phyloP scores from a whole-genome alignment of 2,888 invertebrate species.

The Fragum whitleyi region DNA sequence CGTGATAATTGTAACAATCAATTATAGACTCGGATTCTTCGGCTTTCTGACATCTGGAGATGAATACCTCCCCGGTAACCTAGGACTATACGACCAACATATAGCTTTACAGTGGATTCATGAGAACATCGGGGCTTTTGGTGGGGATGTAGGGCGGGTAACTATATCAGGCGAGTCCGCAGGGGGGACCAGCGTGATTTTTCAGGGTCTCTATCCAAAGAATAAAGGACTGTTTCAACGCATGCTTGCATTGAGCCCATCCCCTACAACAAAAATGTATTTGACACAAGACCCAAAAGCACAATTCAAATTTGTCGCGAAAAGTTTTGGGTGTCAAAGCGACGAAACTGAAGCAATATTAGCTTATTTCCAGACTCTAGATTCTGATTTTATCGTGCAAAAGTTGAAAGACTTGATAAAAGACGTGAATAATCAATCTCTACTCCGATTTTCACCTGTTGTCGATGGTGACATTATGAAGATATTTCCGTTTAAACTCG shows the following conservation, averaged over 20 bases:
- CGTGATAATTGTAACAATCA: conserved; percentile 95
- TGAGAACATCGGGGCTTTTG: conserved; percentile 90
- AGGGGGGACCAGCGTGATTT: conserved; percentile 66
- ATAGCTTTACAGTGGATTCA: conserved; percentile 96
- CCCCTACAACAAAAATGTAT: conserved; percentile 67
- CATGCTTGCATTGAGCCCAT: conserved; percentile 75
- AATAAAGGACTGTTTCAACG: conserved; percentile 66
- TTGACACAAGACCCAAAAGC: conserved; percentile 44
- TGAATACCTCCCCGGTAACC: conserved; percentile 93
- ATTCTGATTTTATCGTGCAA: not conserved
- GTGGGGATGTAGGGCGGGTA: conserved; percentile 73
- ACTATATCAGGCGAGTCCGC: conserved; percentile 79
- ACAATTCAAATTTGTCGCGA: conserved; percentile 7
- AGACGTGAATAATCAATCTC: conserved; percentile 14
- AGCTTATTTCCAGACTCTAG: conserved; percentile 9
- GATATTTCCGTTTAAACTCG: conserved; percentile 93
- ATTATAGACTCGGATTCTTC: conserved; percentile 95
- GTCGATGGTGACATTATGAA: conserved; percentile 95
- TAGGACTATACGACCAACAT: conserved; percentile 97
- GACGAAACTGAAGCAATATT: conserved; percentile 7
- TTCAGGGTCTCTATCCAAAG: conserved; percentile 73
- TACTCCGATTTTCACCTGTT: conserved; percentile 93
- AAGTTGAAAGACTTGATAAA: conserved; percentile 6
- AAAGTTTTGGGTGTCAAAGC: conserved; percentile 15
- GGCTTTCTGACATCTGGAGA: conserved; percentile 95